Evolutionary conservation across 2,888 invertebrate genomes (phyloP).

Genomic region (Cryptus armator): DNA sequence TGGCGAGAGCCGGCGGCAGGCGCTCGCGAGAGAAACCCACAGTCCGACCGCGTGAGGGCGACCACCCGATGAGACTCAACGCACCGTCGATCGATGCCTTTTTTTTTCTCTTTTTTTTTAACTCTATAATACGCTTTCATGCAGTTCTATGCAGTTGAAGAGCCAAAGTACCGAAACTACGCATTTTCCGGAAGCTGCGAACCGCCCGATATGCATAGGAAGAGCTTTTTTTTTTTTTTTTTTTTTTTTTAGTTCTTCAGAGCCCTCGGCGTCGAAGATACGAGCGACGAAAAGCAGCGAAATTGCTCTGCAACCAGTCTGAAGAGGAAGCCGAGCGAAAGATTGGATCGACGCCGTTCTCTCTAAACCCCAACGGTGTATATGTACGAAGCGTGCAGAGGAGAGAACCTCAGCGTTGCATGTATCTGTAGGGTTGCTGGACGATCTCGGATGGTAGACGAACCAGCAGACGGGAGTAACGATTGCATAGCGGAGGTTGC

Average conservation of each 20-base stretch:
- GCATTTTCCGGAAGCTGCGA: background rate
- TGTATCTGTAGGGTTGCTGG: constrained; percentile 67
- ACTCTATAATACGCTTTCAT: too few species aligned
- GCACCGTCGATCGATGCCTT: constrained; percentile 54
- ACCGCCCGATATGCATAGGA: too few species aligned
- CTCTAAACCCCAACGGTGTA: background rate
- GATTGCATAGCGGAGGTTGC: constrained; percentile 74
- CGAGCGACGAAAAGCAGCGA: constrained; percentile 21
- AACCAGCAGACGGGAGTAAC: constrained; percentile 82
- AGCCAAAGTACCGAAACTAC: background rate
- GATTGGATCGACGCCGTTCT: constrained; percentile 31
- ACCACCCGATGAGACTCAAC: constrained; percentile 54
- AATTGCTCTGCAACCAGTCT: constrained; percentile 16
- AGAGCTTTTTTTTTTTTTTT: background rate
- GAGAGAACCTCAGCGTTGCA: constrained; percentile 13
- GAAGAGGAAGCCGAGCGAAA: constrained; percentile 36
- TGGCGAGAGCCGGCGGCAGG: constrained; percentile 50
- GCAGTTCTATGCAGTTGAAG: too few species aligned
- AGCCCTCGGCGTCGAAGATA: constrained; percentile 1
- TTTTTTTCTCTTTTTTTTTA: background rate
- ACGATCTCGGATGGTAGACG: constrained; percentile 74
- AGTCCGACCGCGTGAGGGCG: constrained; percentile 40
- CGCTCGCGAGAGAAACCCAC: constrained; percentile 20
- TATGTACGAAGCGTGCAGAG: constrained; percentile 2
- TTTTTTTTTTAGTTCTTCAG: constrained; percentile 4